Evolutionary conservation across 2,888 invertebrate genomes (phyloP), one percentile per base, ranked within the genome.

Genomic region (Fragum sueziense): DNA sequence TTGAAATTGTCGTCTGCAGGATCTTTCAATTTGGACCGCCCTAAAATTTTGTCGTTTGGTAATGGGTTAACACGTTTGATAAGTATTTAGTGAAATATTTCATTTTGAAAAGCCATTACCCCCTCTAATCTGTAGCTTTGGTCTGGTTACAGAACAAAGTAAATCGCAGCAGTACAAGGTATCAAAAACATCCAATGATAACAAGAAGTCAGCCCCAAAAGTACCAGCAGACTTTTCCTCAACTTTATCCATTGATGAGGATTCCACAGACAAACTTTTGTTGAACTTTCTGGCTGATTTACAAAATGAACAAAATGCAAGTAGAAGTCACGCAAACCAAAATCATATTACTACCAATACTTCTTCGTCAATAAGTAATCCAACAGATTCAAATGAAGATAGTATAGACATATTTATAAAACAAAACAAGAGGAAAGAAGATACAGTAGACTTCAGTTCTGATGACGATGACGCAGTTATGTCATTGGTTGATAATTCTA

Each of bases 281-380:
- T 73, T 82, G 76, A 79, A 76, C 70, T 82, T 82, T 51, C 59
- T 82, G 22, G 79, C 79, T 27, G 79, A 82, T 68, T 61, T 82
- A 47, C 82, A 82, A 41, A 79, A 78, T 73, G 82, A 82, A 70
- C 20, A 71, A 47, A 76, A 76, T 67, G 75, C 70, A 61, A 51
- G 34, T 20, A 65, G 17, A n/a, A 20, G 33, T 34, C 25, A 22
- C n/a, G 33, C 47, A 20, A 52, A 2, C 62, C 27, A 27, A 33
- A 54, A 65, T n/a, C 9, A 1, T n/a, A 25, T 1, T 22, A 41
- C 2, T 25, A 14, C 14, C 14, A 14, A 9, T 37, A 14, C 14
- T 37, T 37, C 37, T 14, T 9, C 37, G 37, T 9, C 14, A 9
- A 9, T 14, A 37, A 37, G 37, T 37, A 14, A 37, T 37, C 7